Conservation (phyloP, 35 echinoderm and acorn worm genomes). For the Nesometra sesokonis region DNA sequence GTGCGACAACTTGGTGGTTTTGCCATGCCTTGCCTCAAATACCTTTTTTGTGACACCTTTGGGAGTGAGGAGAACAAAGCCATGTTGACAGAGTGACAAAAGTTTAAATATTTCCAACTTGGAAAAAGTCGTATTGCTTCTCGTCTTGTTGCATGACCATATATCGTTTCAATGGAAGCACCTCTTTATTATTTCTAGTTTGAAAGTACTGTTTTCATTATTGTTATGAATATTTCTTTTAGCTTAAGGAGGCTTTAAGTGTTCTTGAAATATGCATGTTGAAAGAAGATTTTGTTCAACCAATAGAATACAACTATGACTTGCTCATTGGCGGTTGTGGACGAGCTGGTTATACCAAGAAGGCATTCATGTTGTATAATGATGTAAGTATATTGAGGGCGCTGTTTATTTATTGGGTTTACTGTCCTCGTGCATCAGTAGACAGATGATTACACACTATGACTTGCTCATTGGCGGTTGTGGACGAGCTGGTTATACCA, state of each 20-base stretch:
- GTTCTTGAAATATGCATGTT: slow-evolving; percentile 77
- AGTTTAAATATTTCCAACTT: too few species aligned
- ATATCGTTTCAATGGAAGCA: too few species aligned
- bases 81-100: too few species aligned
- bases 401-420: too few species aligned
- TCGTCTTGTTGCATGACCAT: too few species aligned
- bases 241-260: slow-evolving; percentile 78
- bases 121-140: too few species aligned
- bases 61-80: neutral
- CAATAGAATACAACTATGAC: slow-evolving; percentile 84
- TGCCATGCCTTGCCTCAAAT: too few species aligned
- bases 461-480: slow-evolving; percentile 88
- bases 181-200: too few species aligned
- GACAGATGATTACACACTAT: too few species aligned
- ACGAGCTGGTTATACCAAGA: slow-evolving; percentile 85
- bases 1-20: too few species aligned
- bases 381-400: slow-evolving; percentile 29
- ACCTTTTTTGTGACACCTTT: neutral
- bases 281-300: slow-evolving; percentile 73
- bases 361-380: slow-evolving; percentile 91
- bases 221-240: neutral
- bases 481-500: slow-evolving; percentile 87
- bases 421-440: too few species aligned
- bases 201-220: too few species aligned
- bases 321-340: slow-evolving; percentile 90